phyloP scores from a whole-genome alignment of 1,140 invertebrate genomes.

The Zaprionus gabonicus region DNA sequence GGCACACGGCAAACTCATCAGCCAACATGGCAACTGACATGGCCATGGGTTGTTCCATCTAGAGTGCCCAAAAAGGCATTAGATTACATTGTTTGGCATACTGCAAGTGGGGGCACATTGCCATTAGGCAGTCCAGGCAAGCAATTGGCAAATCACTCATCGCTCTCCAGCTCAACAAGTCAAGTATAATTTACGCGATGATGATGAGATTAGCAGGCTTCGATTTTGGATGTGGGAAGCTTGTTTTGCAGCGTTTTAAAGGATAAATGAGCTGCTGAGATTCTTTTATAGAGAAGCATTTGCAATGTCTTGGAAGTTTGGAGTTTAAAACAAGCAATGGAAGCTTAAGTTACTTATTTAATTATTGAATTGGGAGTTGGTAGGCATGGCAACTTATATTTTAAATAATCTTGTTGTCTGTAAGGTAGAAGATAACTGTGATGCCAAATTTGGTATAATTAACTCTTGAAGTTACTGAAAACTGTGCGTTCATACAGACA shows the following conservation, averaged over 20 bases:
- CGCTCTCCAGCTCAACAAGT: conserved; percentile 24
- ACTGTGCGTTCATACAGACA: neutral
- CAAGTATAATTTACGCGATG: conserved; percentile 15
- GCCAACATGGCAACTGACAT: conserved; percentile 27
- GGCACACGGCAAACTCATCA: conserved; percentile 19
- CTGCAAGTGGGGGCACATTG: neutral
- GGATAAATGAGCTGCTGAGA: neutral
- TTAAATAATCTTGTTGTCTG: neutral
- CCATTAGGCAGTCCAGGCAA: conserved; percentile 21
- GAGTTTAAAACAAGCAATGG: neutral
- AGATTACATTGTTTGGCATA: conserved; percentile 36
- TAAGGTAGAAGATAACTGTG: neutral
- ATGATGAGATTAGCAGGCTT: conserved; percentile 1
- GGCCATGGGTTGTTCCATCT: neutral
- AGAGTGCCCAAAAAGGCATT: conserved; percentile 22
- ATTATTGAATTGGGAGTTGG: neutral
- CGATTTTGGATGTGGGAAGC: neutral
- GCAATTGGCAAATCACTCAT: conserved; percentile 23
- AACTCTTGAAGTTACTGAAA: neutral
- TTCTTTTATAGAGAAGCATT: neutral
- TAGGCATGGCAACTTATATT: neutral
- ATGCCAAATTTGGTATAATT: neutral
- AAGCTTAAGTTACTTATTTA: neutral
- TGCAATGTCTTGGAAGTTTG: neutral
- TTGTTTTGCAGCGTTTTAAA: neutral